Base-by-base conservation (phyloP, 2,113 vertebrate genomes). In the Conger conger region DNA sequence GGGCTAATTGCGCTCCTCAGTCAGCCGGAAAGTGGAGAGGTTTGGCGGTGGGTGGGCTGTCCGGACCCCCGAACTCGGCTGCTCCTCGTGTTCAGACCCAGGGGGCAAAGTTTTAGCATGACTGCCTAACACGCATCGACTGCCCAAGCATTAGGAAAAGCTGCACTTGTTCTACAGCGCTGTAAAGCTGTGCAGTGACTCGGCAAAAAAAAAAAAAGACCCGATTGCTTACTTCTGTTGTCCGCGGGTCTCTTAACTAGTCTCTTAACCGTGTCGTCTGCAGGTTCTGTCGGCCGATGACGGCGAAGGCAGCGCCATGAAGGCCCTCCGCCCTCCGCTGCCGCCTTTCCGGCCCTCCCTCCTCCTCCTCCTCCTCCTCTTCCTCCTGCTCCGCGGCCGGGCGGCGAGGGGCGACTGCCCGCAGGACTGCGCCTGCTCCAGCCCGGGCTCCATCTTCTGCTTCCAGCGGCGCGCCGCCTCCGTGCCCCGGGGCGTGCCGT, bases 401-500 rank as follows among this genome's bases (percentile, higher is more conserved):
- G 88, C 85, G n/a, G 83, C 86, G 23, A 90, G 90, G 83, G 91
- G 68, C 0, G 86, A 91, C 82, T 96, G 95, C 85, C 95, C 94
- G 0, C 77, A 57, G 20, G 86, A 91, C n/a, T 96, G 95, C 85
- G 0, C 4, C 42, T 96, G 95, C 86, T 16, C 0, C 0, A 0
- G 0, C 11, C 18, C 11, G 1, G 35, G 13, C 9, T 79, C 40
- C 0, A 92, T 95, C 87, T 94, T 96, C 85, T 96, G 95, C 82
- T 87, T 88, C 86, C 63, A 87, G 0, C 91, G 90, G 11, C 90
- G 35, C 0, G 90, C 92, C 77, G 87, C 33, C 33, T 86, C 90
- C 0, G 92, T 99, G 86, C 98, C 97, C 3, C 90, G 0, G 0
- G 93, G 91, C 7, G 89, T 99, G 82, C 96, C 97, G 0, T 79